Conservation (phyloP, 1,140 invertebrate species). For the Drosophila pruinosa region DNA sequence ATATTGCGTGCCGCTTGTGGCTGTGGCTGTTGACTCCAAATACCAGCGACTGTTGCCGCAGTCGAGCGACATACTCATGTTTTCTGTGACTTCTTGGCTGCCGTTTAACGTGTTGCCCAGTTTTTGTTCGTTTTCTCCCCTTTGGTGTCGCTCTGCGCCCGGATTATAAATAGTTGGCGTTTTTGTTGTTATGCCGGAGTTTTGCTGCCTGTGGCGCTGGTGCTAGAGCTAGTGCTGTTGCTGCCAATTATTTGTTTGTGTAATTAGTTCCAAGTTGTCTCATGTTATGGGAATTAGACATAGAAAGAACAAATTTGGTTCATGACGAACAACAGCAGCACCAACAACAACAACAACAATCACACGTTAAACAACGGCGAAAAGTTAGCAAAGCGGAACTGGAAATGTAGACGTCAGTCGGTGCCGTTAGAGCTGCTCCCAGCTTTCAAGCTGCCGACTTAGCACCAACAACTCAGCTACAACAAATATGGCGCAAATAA, state of each 20-base stretch:
- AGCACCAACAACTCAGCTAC: constrained; percentile 20
- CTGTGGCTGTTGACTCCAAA: constrained; percentile 50
- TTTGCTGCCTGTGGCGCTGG: constrained; percentile 14
- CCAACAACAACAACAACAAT: constrained; percentile 24
- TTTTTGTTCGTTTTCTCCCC: constrained; percentile 35
- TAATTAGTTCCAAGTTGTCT: constrained; percentile 54
- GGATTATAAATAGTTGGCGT: constrained; percentile 54
- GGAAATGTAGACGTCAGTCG: constrained; percentile 56
- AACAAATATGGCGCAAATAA: constrained; percentile 46
- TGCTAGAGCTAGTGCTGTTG: constrained; percentile 14
- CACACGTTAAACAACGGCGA: constrained; percentile 53
- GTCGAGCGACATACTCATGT: constrained; percentile 44
- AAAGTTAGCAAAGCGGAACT: constrained; percentile 75
- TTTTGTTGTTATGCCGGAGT: constrained; percentile 30
- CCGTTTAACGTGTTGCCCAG: constrained; percentile 33
- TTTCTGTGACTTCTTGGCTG: constrained; percentile 47
- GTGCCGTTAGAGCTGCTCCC: constrained; percentile 69
- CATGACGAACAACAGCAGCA: constrained; percentile 25
- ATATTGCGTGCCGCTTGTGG: constrained; percentile 54
- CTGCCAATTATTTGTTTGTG: constrained; percentile 52
- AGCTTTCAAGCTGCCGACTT: constrained; percentile 52
- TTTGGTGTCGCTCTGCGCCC: constrained; percentile 22
- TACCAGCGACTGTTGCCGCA: constrained; percentile 23
- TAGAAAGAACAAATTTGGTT: constrained; percentile 47
- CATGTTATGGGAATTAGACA: constrained; percentile 58